Conservation (phyloP, 1,140 invertebrate species). For the Drosophila paulistorum region DNA sequence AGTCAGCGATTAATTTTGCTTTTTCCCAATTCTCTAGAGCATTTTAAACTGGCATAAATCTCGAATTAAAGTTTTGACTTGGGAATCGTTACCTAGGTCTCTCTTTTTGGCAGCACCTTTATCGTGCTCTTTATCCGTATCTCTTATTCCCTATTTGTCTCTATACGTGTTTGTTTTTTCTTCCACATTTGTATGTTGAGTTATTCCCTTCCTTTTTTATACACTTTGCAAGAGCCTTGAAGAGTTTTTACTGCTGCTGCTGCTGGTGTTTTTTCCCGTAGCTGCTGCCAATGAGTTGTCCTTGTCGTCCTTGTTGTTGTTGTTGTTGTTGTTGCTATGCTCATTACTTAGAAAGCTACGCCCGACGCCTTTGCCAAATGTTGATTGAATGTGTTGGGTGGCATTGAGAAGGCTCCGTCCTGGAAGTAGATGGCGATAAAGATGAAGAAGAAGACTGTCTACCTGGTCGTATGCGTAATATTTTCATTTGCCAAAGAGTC, state of each 20-base stretch:
- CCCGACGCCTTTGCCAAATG: constrained; percentile 16
- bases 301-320: constrained; percentile 30
- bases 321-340: constrained; percentile 31
- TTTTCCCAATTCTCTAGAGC: constrained; percentile 28
- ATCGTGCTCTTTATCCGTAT: neutral
- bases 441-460: neutral
- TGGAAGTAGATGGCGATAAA: neutral
- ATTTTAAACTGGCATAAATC: constrained; percentile 61
- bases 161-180: neutral
- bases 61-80: constrained; percentile 42
- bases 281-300: constrained; percentile 48
- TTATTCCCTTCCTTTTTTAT: neutral
- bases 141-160: neutral
- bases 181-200: neutral
- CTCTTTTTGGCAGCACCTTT: neutral
- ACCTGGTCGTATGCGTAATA: constrained; percentile 26
- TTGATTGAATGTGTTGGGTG: constrained; percentile 26
- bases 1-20: constrained; percentile 38
- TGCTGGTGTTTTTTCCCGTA: constrained; percentile 1
- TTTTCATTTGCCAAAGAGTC: constrained; percentile 18
- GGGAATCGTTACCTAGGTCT: neutral
- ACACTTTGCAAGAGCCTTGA: constrained; percentile 8
- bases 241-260: neutral
- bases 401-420: neutral
- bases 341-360: constrained; percentile 31